A percentile compares a stretch with the other conserved stretches of the same genome.
Conservation (phyloP, 2,797 vertebrate genomes). For the Sebastes vulpes region DNA sequence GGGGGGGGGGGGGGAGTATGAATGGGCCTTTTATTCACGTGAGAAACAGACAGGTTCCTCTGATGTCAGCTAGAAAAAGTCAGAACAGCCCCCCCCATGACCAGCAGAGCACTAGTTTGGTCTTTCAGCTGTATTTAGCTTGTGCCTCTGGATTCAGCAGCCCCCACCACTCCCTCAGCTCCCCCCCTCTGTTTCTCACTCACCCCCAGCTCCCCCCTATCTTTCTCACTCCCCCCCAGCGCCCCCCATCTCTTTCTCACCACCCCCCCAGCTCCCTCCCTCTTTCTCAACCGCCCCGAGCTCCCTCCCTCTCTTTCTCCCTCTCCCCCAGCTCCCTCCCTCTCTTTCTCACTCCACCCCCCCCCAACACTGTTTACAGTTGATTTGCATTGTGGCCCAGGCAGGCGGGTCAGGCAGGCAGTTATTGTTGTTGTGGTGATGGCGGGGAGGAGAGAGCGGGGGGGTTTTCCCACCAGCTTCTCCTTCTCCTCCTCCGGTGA, state of each 20-base stretch:
- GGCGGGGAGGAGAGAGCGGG: neutral
- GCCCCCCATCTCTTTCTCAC: too few relatives aligned
- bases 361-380: conserved; percentile 56
- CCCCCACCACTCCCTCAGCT: neutral
- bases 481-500: conserved; percentile 58
- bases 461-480: conserved; percentile 74
- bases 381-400: conserved; percentile 67
- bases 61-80: conserved; percentile 29
- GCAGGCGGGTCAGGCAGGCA: neutral
- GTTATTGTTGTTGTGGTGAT: conserved; percentile 61
- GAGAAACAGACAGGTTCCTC: conserved; percentile 23
- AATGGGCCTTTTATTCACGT: conserved; percentile 15
- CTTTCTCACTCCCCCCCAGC: too few relatives aligned
- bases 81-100: neutral
- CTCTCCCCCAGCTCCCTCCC: neutral
- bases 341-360: neutral
- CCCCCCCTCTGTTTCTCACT: neutral
- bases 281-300: neutral
- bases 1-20: neutral
- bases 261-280: neutral
- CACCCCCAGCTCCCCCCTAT: neutral
- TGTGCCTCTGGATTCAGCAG: neutral
- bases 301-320: too few relatives aligned
- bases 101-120: neutral
- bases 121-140: conserved; percentile 38